Base-by-base conservation (phyloP, 2,888 invertebrate genomes). In the Morpho achilles region DNA sequence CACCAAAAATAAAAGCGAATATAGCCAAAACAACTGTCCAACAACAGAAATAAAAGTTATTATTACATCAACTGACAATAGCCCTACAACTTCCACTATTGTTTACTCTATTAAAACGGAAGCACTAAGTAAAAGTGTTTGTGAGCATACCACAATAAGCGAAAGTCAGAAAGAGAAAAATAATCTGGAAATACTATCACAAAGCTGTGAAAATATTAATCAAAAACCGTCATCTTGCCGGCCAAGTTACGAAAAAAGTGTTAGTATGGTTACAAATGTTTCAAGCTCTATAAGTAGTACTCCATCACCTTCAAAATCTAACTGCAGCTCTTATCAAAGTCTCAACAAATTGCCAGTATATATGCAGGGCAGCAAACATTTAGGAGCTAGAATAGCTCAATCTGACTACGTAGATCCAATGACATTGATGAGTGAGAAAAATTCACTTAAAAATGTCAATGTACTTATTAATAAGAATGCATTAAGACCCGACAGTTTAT, bases 331-430 rank as follows among this genome's bases (percentile, higher is more conserved):
- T 9, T 77, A 81, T 60, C 87, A 89, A 67, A 88, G 78, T 62
- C 66, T 87, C 23, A 87, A 89, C 58, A 91, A 91, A 73, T 72
- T 92, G 32, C 92, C 92, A 10, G 87, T 93, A 61, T 95, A 95
- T 73, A 94, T 94, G 74, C 96, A 95, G 80, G 96, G 96, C 8
- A 96, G 96, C 67, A 95, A 95, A 66, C 93, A 94, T 61, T 92
- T 97, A 67, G 97, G 97, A 0, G 97, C 97, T 46, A 93, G 97
- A 65, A 96, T 98, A 76, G 97, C 97, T 0, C 94, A 96, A 68
- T 94, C 96, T 0, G 97, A 97, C 75, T 97, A 97, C 71, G 96
- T 95, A 0, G 96, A 97, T 77, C 96, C 97, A 0, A 93, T 94
- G 53, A 93, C 94, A 16, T 84, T 96, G 22, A 92, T 93, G 47